phyloP scores from a whole-genome alignment of 2,113 vertebrate species.

The Leiothrix lutea region DNA sequence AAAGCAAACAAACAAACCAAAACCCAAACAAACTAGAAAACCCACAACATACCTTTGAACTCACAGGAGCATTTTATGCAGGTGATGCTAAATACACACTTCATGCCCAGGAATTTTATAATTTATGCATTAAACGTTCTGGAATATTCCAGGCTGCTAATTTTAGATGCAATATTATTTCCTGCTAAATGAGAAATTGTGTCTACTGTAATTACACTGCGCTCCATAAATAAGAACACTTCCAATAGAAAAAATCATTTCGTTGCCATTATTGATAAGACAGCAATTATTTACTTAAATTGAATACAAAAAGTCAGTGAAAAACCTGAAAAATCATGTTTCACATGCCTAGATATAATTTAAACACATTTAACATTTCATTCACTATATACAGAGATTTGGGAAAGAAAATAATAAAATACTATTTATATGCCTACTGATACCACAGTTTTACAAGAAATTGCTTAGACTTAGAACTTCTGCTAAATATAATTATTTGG shows the following conservation, averaged over 20 bases:
- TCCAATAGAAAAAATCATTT: neutral
- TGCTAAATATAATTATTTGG: neutral
- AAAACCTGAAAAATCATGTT: neutral
- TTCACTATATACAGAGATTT: neutral
- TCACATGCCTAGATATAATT: neutral
- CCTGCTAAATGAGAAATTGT: neutral
- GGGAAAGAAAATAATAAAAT: neutral
- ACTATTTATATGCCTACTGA: neutral
- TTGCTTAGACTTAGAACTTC: neutral
- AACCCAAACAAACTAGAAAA: neutral
- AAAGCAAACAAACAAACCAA: neutral
- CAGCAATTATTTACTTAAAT: neutral
- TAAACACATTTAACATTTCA: neutral
- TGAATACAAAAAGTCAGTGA: neutral
- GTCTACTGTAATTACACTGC: neutral
- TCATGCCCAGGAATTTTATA: neutral
- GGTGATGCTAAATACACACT: neutral
- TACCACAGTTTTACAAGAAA: neutral
- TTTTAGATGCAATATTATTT: neutral
- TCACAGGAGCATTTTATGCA: neutral
- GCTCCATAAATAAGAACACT: neutral
- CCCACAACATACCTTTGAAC: fast-evolving
- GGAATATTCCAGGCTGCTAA: neutral
- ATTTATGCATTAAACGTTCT: neutral
- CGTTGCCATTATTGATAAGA: neutral